phyloP scores from a whole-genome alignment of 1,140 invertebrate species.

The Palaemon carinicauda region DNA sequence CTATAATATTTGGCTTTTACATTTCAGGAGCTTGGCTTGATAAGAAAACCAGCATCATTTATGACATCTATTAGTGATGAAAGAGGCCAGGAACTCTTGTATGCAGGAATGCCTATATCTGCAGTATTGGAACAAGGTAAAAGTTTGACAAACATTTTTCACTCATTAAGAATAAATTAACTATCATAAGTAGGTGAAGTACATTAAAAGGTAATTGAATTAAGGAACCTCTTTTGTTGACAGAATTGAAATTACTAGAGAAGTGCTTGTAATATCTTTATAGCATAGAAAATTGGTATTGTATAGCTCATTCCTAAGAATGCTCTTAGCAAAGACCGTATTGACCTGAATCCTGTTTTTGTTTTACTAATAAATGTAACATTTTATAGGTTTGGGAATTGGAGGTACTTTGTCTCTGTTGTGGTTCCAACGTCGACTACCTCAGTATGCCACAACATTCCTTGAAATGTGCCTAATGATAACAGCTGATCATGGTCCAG shows the following conservation, averaged over 20 bases:
- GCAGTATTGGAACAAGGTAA: conserved; percentile 77
- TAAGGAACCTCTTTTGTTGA: too few species aligned
- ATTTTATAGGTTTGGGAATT: conserved; percentile 78
- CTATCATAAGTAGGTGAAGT: too few species aligned
- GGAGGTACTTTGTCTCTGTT: conserved; percentile 96
- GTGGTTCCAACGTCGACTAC: conserved; percentile 98
- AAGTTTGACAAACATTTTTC: neutral
- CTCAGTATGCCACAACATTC: conserved; percentile 94
- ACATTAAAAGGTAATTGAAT: too few species aligned
- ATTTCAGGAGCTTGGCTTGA: conserved; percentile 90
- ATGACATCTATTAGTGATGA: conserved; percentile 99
- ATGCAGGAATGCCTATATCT: conserved; percentile 98
- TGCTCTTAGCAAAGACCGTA: too few species aligned
- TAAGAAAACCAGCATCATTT: conserved; percentile 98
- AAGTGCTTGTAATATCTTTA: too few species aligned
- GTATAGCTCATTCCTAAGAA: too few species aligned
- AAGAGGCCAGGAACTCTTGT: conserved; percentile 95
- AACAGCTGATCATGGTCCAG: conserved; percentile 98
- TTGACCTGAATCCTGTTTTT: neutral
- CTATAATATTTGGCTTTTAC: neutral
- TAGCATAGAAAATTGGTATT: too few species aligned
- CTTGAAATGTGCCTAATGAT: conserved; percentile 99
- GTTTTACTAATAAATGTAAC: neutral
- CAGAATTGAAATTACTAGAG: too few species aligned
- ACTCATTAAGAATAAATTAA: neutral